Evolutionary conservation across 2,113 vertebrate species (phyloP).

Genomic region (Podarcis cretensis): DNA sequence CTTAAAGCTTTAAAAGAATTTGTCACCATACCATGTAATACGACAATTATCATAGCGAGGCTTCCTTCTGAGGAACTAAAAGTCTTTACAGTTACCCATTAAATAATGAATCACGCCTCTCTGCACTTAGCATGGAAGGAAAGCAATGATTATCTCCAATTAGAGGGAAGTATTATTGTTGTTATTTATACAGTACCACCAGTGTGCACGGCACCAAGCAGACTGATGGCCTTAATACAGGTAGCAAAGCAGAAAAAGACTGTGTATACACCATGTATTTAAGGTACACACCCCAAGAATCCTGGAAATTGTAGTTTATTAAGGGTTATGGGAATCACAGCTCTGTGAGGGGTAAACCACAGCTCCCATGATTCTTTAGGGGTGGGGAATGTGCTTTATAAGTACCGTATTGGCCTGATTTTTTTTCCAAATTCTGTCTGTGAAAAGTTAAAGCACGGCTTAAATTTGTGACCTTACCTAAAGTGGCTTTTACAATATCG

Average conservation of each 20-base stretch:
- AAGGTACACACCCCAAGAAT: no score
- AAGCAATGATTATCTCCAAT: slow-evolving; percentile 9
- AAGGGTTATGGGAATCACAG: no score
- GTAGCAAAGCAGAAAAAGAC: not conserved
- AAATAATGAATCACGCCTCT: slow-evolving; percentile 9
- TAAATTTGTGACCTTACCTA: no score
- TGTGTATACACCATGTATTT: no score
- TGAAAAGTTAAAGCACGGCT: no score
- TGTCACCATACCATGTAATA: not conserved
- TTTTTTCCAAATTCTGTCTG: no score
- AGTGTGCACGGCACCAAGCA: not conserved
- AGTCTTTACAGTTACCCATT: not conserved
- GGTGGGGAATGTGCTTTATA: no score
- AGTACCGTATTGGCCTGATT: no score
- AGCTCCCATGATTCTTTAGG: no score
- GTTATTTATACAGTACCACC: not conserved
- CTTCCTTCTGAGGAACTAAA: slow-evolving; percentile 1
- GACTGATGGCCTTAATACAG: slow-evolving; percentile 24
- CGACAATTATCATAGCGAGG: not conserved
- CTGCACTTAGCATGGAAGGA: not conserved
- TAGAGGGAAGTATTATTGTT: not conserved
- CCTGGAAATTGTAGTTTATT: no score
- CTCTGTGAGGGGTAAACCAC: no score
- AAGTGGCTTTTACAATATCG: no score
- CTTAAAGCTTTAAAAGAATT: slow-evolving; percentile 6